A percentile compares a stretch with the other conserved stretches of the same genome.
phyloP scores from a whole-genome alignment of 2,888 invertebrate species.

The Acanthosepion lycidas region DNA sequence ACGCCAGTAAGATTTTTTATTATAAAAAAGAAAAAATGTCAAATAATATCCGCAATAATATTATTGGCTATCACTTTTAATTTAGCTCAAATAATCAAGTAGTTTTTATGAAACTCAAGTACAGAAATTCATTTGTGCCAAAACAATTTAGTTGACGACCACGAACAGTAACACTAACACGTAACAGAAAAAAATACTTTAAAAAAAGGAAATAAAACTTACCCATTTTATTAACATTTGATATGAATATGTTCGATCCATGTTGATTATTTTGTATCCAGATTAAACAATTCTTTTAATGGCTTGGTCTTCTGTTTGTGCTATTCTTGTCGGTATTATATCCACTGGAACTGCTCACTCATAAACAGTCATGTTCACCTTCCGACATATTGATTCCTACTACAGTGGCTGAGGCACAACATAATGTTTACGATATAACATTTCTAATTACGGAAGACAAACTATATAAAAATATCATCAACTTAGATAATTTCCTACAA shows the following conservation, averaged over 20 bases:
- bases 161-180: neutral
- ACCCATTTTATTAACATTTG: slow-evolving; percentile 47
- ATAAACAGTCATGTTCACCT: neutral
- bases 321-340: neutral
- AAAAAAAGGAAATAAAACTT: neutral
- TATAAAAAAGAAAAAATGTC: no score
- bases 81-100: no score
- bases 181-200: neutral
- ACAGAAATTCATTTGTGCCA: no score
- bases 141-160: neutral
- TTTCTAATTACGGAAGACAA: neutral
- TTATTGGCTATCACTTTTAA: no score
- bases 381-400: slow-evolving; percentile 11
- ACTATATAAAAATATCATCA: neutral
- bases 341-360: neutral
- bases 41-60: no score
- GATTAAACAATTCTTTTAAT: neutral
- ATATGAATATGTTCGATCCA: slow-evolving; percentile 47
- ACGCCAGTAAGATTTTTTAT: no score
- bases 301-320: neutral
- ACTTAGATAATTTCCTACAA: neutral
- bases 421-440: neutral
- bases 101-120: no score
- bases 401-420: neutral
- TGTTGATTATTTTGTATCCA: neutral